Evolutionary conservation across 1,140 invertebrate genomes (phyloP), one percentile per base, ranked within the genome.

Genomic region (Cyclina sinensis): DNA sequence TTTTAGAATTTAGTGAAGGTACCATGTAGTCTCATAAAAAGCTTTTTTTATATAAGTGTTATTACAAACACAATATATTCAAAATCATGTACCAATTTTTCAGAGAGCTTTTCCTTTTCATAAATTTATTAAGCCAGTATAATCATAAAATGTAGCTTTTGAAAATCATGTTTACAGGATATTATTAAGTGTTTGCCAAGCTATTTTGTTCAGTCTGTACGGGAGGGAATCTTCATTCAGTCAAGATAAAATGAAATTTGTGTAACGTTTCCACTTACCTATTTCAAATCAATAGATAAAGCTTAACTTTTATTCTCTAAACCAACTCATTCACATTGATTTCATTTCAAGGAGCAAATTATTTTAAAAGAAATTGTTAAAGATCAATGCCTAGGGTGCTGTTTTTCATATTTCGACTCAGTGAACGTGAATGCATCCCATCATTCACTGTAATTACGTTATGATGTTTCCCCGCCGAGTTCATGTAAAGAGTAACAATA

Each of bases 171-270:
- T 78, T 78, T 78, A 54, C 48, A 76, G 27, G 35, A 54, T 18
- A 37, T 78, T 78, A 37, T 51, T n/a, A 37, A 78, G 43, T 78
- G 27, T 78, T 78, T 78, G 30, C 74, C 9, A 35, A 78, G 18
- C 74, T 78, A 51, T 78, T 78, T 48, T 51, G 46, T 48, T 16
- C 12, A 16, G 11, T 46, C 46, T 57, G n/a, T 59, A 59, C 35
- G 51, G 84, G 74, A 80, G 48, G 85, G 51, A 21, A 18, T 85
- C 37, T 74, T 78, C 43, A 84, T 84, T 84, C 62, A 84, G 32
- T 32, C 24, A 27, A 54, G 65, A 84, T 84, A 84, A 84, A 84
- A 84, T 57, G 62, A 84, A 84, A 84, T 84, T 84, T 84, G 82
- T 84, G 82, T 84, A 32, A 84, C n/a, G 65, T 84, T 84, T 84